A percentile compares a stretch with the other conserved stretches of the same genome.
These are phyloP conservation scores for Lasioglossum pauxillum DNA, from an alignment of 2,888 invertebrate genomes.

Conservation along the genomic window DNA sequence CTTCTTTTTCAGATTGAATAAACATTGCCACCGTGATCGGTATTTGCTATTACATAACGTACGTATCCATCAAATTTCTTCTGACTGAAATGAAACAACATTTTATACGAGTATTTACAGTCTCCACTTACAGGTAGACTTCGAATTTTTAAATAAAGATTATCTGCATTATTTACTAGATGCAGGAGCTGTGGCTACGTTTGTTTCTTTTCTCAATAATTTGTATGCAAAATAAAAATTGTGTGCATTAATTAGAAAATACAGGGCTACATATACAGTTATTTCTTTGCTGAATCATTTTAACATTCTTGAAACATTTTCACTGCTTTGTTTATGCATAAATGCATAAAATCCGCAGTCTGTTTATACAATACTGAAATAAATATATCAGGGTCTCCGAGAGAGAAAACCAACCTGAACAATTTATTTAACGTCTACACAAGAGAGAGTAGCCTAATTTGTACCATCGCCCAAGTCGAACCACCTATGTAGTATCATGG, in stretches of 20 bases:
- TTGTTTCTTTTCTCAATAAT: background rate
- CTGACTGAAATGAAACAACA: background rate
- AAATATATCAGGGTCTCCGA: background rate
- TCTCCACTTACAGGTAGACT: too few relatives aligned
- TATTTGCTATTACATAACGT: background rate
- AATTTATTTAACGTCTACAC: background rate
- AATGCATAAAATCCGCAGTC: too few relatives aligned
- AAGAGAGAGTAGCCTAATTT: background rate
- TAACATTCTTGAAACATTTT: too few relatives aligned
- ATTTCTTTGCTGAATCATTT: background rate
- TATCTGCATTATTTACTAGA: background rate
- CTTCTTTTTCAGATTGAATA: background rate
- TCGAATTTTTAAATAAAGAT: too few relatives aligned
- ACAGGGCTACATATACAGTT: background rate
- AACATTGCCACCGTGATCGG: background rate
- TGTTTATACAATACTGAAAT: background rate
- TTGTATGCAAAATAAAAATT: background rate
- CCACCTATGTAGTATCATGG: background rate
- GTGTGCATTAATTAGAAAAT: background rate
- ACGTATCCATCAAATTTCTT: background rate
- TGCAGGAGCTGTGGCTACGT: background rate
- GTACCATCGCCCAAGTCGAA: background rate
- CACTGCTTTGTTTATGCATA: too few relatives aligned
- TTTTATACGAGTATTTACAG: too few relatives aligned
- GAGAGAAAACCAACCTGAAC: background rate